These are phyloP conservation scores for Antrozous pallidus DNA, from an alignment of 2,797 vertebrate genomes.

Conservation along the genomic window DNA sequence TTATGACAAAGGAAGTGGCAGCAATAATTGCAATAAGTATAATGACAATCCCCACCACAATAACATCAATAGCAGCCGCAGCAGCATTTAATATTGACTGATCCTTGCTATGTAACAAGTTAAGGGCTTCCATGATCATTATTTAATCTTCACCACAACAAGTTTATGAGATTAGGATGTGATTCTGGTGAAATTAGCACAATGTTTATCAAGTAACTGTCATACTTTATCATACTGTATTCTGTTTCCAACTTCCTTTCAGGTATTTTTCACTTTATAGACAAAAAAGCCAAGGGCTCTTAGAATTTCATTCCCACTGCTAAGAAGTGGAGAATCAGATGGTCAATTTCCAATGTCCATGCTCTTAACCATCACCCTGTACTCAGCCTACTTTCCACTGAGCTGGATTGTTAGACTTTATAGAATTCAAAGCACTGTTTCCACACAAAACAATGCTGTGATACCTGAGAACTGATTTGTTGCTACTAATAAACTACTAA, in stretches of 20 bases:
- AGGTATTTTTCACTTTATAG: background rate
- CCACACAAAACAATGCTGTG: background rate
- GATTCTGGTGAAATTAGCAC: background rate
- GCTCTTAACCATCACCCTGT: background rate
- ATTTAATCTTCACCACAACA: background rate
- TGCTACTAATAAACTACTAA: conserved; percentile 7
- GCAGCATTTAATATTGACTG: background rate
- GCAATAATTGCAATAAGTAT: background rate
- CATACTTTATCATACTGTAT: background rate
- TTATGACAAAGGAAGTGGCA: background rate
- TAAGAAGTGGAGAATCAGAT: background rate
- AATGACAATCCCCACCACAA: background rate
- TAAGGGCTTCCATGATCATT: background rate
- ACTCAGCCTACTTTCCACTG: background rate
- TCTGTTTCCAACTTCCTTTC: background rate
- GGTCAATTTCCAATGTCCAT: background rate
- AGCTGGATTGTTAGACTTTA: background rate
- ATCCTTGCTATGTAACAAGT: background rate
- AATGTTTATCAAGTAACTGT: background rate
- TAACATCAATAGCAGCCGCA: rapidly evolving
- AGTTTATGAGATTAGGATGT: background rate
- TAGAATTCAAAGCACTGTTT: background rate
- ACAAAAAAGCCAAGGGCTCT: background rate
- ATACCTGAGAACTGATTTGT: background rate
- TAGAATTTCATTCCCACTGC: background rate